Base-by-base conservation (phyloP, 2,797 vertebrate genomes). In the Aldrovandia affinis region DNA sequence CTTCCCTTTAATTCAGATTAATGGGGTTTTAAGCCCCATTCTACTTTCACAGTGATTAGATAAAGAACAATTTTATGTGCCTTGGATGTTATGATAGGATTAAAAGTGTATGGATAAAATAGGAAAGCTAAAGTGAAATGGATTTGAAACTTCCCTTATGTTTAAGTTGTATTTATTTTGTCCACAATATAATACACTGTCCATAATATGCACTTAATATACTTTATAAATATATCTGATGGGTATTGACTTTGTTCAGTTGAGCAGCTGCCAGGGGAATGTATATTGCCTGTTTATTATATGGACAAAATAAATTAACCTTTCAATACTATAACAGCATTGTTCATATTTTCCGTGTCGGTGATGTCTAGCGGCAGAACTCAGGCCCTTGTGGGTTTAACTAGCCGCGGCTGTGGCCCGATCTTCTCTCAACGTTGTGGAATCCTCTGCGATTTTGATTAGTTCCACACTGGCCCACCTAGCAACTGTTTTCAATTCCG, bases 391-490 rank as follows among this genome's bases (percentile, higher is more conserved):
- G 50, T 30, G 44, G 42, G 77, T 44, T 79, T 44, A 79, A 79
- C 47, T 15, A 63, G n/a, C 33, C 33, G 39, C 63, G 77, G 33
- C 63, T 81, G 61, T 4, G 2, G 61, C 5, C 52, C 25, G 2
- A 33, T 42, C 80, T 81, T 65, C 52, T 15, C 39, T 63, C 78
- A 42, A 36, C 78, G 14, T 7, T 80, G 63, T 73, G 33, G 65
- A 70, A 55, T 73, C 78, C 63, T 25, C 47, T 33, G 30, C 44
- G 14, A 25, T 44, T 80, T 47, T 70, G 50, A 70, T 70, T 70
- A 80, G 78, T 70, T 70, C 63, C 63, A 80, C 83, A 30, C n/a
- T 73, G 78, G 59, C 30, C 59, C 42, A 79, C 83, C 59, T 39
- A 68, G 55, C 83, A 79, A 36, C 44, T 79, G 59, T 52, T 30